A percentile compares a stretch with the other conserved stretches of the same genome.
phyloP scores from a whole-genome alignment of 2,888 invertebrate species.

The Sesia apiformis region DNA sequence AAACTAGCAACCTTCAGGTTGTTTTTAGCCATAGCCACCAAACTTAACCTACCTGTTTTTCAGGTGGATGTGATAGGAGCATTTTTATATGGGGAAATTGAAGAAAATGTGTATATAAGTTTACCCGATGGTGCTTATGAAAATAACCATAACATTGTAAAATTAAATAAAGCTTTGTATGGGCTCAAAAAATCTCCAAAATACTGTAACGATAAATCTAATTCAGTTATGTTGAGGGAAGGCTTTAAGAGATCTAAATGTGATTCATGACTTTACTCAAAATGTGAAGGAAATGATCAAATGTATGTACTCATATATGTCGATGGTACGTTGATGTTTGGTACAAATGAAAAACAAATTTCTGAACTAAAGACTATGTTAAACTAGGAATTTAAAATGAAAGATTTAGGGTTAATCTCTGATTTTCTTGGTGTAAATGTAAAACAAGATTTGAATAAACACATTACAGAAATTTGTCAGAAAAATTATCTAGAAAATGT shows the following conservation, averaged over 20 bases:
- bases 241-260: conserved; percentile 11
- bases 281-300: conserved; percentile 4
- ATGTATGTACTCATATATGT: conserved; percentile 13
- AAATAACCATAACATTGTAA: conserved; percentile 5
- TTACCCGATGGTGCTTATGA: conserved; percentile 13
- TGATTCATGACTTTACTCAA: conserved; percentile 13
- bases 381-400: conserved; percentile 7
- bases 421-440: conserved; percentile 7
- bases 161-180: conserved; percentile 10
- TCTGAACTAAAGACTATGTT: conserved; percentile 3
- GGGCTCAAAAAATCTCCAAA: conserved; percentile 14
- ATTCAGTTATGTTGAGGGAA: conserved; percentile 9
- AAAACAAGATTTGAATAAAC: conserved; percentile 4
- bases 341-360: not conserved
- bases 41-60: conserved; percentile 4
- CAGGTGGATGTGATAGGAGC: conserved; percentile 14
- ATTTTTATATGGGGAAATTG: conserved; percentile 11
- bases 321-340: conserved; percentile 2
- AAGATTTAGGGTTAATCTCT: conserved; percentile 5
- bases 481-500: conserved; percentile 6
- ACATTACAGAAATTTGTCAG: conserved; percentile 4
- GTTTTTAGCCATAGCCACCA: conserved; percentile 11
- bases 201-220: conserved; percentile 15
- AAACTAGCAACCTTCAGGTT: conserved; percentile 13
- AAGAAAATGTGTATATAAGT: conserved; percentile 9